phyloP scores from a whole-genome alignment of 1,140 invertebrate genomes.

The silkworm (Bombyx mori) region ASM3026992v2 NC_085107.1:2304501-2305000 shows the following conservation, averaged over 20 bases:
- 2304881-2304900: conserved; percentile 23
- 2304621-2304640: conserved; percentile 20
- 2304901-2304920: background rate
- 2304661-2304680: conserved; percentile 32
- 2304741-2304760: conserved; percentile 15
- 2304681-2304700: conserved; percentile 25
- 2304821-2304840: conserved; percentile 14
- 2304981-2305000: conserved; percentile 20
- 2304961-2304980: conserved; percentile 20
- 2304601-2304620: conserved; percentile 30
- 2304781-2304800: conserved; percentile 24
- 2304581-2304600: conserved; percentile 23
- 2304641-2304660: conserved; percentile 27
- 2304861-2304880: conserved; percentile 21
- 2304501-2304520: background rate
- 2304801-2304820: conserved; percentile 32
- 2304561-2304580: conserved; percentile 15
- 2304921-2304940: conserved; percentile 3
- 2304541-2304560: conserved; percentile 14
- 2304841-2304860: conserved; percentile 26
- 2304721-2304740: conserved; percentile 17
- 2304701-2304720: conserved; percentile 22
- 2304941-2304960: conserved; percentile 7
- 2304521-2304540: conserved; percentile 7
- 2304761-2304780: conserved; percentile 22